Evolutionary conservation across 2,113 vertebrate species (phyloP).

Genomic region (Pelobates fuscus): DNA sequence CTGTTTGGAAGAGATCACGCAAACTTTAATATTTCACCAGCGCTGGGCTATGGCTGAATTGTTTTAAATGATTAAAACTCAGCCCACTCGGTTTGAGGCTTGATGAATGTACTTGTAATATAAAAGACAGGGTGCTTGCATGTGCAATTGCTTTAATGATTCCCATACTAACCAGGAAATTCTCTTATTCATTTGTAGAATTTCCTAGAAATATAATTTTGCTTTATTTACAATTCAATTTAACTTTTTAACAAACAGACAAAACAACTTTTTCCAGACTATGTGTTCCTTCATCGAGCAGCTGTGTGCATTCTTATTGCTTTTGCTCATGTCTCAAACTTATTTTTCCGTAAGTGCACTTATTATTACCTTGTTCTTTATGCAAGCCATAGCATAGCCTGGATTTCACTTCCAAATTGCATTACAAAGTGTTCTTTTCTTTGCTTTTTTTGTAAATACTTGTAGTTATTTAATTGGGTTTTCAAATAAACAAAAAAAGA

Average conservation of each 20-base stretch:
- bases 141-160: slow-evolving; percentile 3
- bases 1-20: too few relatives aligned
- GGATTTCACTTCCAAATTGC: not conserved
- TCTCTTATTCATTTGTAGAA: not conserved
- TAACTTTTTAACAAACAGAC: slow-evolving; percentile 73
- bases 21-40: too few relatives aligned
- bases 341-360: slow-evolving; percentile 69
- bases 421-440: not conserved
- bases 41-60: too few relatives aligned
- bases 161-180: not conserved
- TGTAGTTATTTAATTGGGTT: too few relatives aligned
- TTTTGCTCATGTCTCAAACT: slow-evolving; percentile 77
- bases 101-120: too few relatives aligned
- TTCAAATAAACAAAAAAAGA: too few relatives aligned
- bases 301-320: slow-evolving; percentile 77
- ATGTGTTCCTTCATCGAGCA: slow-evolving; percentile 74
- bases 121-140: too few relatives aligned
- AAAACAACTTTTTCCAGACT: slow-evolving; percentile 77
- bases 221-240: slow-evolving; percentile 65
- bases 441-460: not conserved
- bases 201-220: slow-evolving; percentile 59
- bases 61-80: too few relatives aligned
- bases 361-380: slow-evolving; percentile 61
- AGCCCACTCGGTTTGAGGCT: too few relatives aligned
- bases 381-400: slow-evolving; percentile 64